Evolutionary conservation across 2,888 invertebrate genomes (phyloP).

Genomic region (Mystacides longicornis): DNA sequence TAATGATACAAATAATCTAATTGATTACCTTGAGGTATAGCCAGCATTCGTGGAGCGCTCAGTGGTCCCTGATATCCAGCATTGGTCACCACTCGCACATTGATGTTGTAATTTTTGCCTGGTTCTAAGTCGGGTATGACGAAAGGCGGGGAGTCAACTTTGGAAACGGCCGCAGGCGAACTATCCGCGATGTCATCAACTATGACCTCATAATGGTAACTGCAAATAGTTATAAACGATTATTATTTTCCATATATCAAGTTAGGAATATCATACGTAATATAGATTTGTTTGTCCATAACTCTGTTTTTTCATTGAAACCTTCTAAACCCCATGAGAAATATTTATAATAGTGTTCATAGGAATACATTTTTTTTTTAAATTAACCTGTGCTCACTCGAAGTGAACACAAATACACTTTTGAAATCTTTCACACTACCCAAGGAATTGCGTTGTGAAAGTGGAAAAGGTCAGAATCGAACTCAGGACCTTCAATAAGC

Average conservation of each 20-base stretch:
- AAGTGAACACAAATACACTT: too few relatives aligned
- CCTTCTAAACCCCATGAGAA: too few relatives aligned
- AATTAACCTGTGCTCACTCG: too few relatives aligned
- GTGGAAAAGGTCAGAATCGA: too few relatives aligned
- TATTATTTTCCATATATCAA: not conserved
- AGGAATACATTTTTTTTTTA: too few relatives aligned
- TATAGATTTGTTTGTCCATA: not conserved
- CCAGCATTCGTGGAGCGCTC: slow-evolving; percentile 50
- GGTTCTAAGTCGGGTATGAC: slow-evolving; percentile 44
- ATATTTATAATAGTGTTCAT: too few relatives aligned
- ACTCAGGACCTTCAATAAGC: too few relatives aligned
- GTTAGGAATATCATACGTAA: not conserved
- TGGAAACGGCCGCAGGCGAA: slow-evolving; percentile 34
- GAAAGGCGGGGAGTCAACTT: slow-evolving; percentile 47
- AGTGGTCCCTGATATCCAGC: slow-evolving; percentile 55
- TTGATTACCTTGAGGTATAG: slow-evolving; percentile 24
- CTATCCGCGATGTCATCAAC: slow-evolving; percentile 45
- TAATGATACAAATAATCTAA: too few relatives aligned
- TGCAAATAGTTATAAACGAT: slow-evolving; percentile 25
- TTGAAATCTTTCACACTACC: too few relatives aligned
- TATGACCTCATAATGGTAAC: slow-evolving; percentile 57
- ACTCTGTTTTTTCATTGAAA: too few relatives aligned
- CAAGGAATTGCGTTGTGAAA: too few relatives aligned
- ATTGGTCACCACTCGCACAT: slow-evolving; percentile 52
- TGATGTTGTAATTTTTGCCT: slow-evolving; percentile 52